Conservation (phyloP, 2,888 invertebrate species). For the Epinotia brunnichana region DNA sequence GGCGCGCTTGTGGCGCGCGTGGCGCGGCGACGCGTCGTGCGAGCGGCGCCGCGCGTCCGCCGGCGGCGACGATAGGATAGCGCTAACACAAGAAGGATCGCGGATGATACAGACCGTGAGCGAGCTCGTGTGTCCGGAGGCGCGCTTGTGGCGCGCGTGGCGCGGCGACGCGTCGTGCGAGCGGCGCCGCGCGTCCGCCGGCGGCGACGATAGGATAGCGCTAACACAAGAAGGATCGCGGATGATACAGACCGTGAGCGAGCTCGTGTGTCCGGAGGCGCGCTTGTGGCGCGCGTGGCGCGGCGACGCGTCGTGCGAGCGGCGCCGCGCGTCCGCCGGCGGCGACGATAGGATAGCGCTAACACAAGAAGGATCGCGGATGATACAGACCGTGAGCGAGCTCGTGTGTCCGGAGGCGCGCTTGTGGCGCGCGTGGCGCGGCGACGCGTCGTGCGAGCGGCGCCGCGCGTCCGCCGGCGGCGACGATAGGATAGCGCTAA, state of each 20-base stretch:
- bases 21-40: conserved; percentile 65
- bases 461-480: conserved; percentile 62
- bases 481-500: too few relatives aligned
- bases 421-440: conserved; percentile 64
- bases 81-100: too few relatives aligned
- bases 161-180: conserved; percentile 67
- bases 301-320: conserved; percentile 67
- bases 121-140: conserved; percentile 70
- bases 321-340: conserved; percentile 62
- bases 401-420: conserved; percentile 69
- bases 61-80: conserved; percentile 55
- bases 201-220: conserved; percentile 55
- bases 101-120: conserved; percentile 64
- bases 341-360: too few relatives aligned
- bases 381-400: conserved; percentile 67
- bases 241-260: conserved; percentile 65
- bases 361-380: too few relatives aligned
- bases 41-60: conserved; percentile 67
- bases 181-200: conserved; percentile 64
- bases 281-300: conserved; percentile 65
- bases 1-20: conserved; percentile 63
- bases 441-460: conserved; percentile 66
- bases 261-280: conserved; percentile 68
- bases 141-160: conserved; percentile 63
- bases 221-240: too few relatives aligned